Conservation (phyloP, 2,888 invertebrate species). For the Bruchidius siliquastri region DNA sequence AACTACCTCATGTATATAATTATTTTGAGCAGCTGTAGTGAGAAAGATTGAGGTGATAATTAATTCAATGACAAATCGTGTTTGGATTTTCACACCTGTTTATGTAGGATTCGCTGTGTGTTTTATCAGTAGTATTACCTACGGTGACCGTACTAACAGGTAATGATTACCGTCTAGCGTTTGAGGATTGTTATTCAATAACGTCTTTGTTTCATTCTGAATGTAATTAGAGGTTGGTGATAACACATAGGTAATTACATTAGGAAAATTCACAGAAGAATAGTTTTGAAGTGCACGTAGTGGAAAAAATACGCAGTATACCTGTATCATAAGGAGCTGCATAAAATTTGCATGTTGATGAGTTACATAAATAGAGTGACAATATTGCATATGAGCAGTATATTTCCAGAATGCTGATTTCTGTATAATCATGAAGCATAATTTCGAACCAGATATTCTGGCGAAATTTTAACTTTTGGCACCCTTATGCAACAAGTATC, state of each 20-base stretch:
- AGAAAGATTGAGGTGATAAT: too few relatives aligned
- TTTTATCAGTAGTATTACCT: neutral
- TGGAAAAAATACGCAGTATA: neutral
- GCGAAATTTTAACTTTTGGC: neutral
- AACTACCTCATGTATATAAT: too few relatives aligned
- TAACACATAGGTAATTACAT: neutral
- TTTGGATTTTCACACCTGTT: too few relatives aligned
- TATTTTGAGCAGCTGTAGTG: too few relatives aligned
- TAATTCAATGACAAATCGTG: too few relatives aligned
- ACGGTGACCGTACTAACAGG: neutral
- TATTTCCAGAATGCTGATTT: neutral
- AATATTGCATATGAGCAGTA: neutral
- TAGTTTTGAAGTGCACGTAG: neutral
- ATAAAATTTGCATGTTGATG: neutral
- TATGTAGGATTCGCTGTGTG: too few relatives aligned
- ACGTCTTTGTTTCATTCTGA: neutral
- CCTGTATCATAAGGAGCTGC: neutral
- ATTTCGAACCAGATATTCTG: neutral
- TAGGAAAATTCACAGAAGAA: neutral
- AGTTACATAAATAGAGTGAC: neutral
- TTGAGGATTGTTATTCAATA: neutral
- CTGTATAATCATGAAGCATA: neutral
- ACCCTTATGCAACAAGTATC: neutral
- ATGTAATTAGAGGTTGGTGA: neutral
- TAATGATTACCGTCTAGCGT: neutral